A percentile compares a stretch with the other conserved stretches of the same genome.
Evolutionary conservation across 1,140 invertebrate genomes (phyloP).

Genomic region (Myzus persicae): DNA sequence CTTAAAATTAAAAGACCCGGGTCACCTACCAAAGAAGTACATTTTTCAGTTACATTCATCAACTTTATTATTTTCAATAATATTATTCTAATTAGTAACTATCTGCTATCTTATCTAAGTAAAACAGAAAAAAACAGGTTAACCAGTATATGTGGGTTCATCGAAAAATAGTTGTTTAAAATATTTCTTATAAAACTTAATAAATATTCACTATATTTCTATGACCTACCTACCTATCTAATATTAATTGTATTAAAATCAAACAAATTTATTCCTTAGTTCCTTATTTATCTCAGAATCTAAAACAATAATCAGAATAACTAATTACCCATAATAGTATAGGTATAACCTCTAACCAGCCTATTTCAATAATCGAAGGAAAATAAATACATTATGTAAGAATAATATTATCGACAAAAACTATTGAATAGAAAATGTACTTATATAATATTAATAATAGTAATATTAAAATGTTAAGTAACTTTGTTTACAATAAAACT

Average conservation of each 20-base stretch:
- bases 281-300: not conserved
- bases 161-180: no score
- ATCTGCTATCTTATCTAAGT: not conserved
- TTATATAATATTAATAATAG: not conserved
- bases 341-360: not conserved
- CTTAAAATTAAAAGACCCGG: no score
- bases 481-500: not conserved
- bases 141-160: no score
- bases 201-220: no score
- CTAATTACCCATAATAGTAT: not conserved
- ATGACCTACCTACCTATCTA: no score
- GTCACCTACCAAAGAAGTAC: no score
- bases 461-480: not conserved
- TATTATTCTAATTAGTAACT: no score
- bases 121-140: no score
- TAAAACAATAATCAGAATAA: not conserved
- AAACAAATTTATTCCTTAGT: not conserved
- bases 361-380: not conserved
- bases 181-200: no score
- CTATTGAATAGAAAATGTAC: not conserved
- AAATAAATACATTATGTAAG: not conserved
- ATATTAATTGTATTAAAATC: not conserved
- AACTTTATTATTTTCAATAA: no score
- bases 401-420: not conserved
- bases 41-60: no score